Evolutionary conservation across 1,140 invertebrate genomes (phyloP).

Genomic region (Halyomorpha halys): DNA sequence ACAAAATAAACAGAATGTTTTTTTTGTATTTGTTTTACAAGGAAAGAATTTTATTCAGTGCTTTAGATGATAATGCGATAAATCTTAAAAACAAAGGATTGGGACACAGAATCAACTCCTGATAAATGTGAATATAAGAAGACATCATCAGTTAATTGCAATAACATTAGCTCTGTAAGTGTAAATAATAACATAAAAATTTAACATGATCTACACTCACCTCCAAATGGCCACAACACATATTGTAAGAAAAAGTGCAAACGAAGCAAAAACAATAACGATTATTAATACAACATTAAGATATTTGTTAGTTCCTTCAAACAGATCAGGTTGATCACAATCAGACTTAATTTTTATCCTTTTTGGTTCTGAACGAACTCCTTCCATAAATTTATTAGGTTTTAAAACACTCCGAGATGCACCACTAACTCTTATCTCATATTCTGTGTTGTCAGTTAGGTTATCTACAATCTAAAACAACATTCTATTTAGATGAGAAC

Average conservation of each 20-base stretch:
- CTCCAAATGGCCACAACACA: slow-evolving; percentile 65
- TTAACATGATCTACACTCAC: slow-evolving; percentile 40
- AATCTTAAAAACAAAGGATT: too few species aligned
- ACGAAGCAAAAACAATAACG: slow-evolving; percentile 59
- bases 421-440: slow-evolving; percentile 62
- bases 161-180: too few species aligned
- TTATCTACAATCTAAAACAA: slow-evolving; percentile 57
- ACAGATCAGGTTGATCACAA: slow-evolving; percentile 23
- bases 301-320: slow-evolving; percentile 43
- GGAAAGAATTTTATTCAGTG: too few species aligned
- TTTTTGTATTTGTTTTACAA: too few species aligned
- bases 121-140: too few species aligned
- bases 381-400: slow-evolving; percentile 49
- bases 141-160: too few species aligned
- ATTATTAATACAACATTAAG: slow-evolving; percentile 43
- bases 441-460: slow-evolving; percentile 59
- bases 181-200: too few species aligned
- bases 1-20: too few species aligned
- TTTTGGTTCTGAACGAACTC: slow-evolving; percentile 50
- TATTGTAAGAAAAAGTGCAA: slow-evolving; percentile 57
- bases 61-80: too few species aligned
- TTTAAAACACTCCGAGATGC: slow-evolving; percentile 57
- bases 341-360: slow-evolving; percentile 40
- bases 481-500: slow-evolving; percentile 7
- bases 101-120: too few species aligned